Base-by-base conservation (phyloP, 2,888 invertebrate species). In the Deilephila elpenor region DNA sequence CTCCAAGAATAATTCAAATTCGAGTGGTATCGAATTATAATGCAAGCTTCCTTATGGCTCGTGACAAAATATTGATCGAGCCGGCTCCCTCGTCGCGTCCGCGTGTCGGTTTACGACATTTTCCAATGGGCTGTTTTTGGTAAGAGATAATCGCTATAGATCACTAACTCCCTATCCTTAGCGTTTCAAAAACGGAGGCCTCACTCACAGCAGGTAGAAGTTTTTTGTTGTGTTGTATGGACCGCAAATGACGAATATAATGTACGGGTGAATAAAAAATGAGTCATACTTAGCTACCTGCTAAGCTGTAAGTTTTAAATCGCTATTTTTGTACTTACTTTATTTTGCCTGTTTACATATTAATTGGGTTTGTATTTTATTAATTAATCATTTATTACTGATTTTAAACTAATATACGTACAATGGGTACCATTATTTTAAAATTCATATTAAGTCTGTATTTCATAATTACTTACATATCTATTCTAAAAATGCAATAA, bases 41-140 rank as follows among this genome's bases (percentile, higher is more conserved):
- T 88, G 85, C 83, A 85, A 87, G 88, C 90, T 93, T 92, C 91
- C 90, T 87, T 87, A 82, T 84, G 84, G 83, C 86, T 86, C 85
- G 86, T 86, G 84, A 88, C 89, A 88, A 90, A 92, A 93, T 93
- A 94, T 93, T 91, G 93, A 94, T 94, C 93, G 91, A 87, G 88
- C 84, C 87, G 87, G 86, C 87, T 86, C 84, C 83, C 85, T 75
- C 70, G 59, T 59, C 72, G 64, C 34, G 72, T 53, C 72, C 34
- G 72, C 34, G 78, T 82, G 84, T 83, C 84, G 85, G 84, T 82
- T 78, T 79, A 86, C 84, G 86, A 89, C 89, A 92, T 91, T 88
- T 91, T 89, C 84, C 87, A 88, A 88, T 85, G 83, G 85, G 78
- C 82, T 80, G 78, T 81, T 83, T 85, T 84, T 84, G 77, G 83